Base-by-base conservation (phyloP, 1,140 invertebrate species). In the Drosophila busckii region DNA sequence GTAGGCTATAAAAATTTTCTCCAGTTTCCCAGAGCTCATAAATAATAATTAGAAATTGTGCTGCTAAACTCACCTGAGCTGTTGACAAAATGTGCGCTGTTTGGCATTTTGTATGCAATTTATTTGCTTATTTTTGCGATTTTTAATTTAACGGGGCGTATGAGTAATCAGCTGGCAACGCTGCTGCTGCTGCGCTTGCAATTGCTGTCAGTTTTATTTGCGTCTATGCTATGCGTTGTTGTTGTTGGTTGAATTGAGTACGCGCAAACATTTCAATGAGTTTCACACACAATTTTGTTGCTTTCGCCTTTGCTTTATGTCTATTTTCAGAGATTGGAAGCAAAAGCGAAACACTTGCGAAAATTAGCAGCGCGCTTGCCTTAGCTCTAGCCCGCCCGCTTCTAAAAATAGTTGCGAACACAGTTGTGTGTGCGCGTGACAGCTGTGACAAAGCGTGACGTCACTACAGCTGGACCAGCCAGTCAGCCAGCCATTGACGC, bases 261-360 rank as follows among this genome's bases (percentile, higher is more conserved):
- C 71, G 71, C 68, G 71, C 71, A 78, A 80, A 80, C 71, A 80
- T 78, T 78, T 80, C 75, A 78, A 78, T 78, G 71, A 73, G 73
- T 53, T 60, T 68, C 63, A 67, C 61, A 76, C 73, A 71, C 67
- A 70, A 53, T 62, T 42, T 75, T 70, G 53, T 22, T 34, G 20
- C 12, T 37, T 32, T 22, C 34, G 42, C 22, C 45, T 55, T 52
- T 60, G 53, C 44, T 49, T 75, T 54, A n/a, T n/a, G n/a, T 80
- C 73, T 80, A 80, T 80, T 80, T 80, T 80, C 73, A 80, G 73
- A 59, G 53, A 73, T 73, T 68, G 63, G 69, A 78, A n/a, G n/a
- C 68, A 73, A 78, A 78, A 78, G 71, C 73, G 73, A 78, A 78
- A 80, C 71, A 78, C 71, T 78, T 78, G 71, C 71, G 78, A 78